Conservation (phyloP, 2,797 vertebrate species). For the Miichthys miiuy region DNA sequence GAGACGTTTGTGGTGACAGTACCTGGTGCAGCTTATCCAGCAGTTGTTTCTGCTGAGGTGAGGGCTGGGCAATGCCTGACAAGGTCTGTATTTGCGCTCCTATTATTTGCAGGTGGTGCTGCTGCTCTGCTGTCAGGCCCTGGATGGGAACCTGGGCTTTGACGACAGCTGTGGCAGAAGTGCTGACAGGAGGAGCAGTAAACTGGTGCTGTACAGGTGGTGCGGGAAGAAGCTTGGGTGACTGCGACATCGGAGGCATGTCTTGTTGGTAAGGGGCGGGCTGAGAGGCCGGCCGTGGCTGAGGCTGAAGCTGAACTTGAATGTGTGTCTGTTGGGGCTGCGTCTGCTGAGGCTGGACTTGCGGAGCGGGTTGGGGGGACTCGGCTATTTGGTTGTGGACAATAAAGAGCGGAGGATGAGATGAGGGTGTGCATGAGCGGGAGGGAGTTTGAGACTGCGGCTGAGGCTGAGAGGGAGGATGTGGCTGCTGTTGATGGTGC, state of each 20-base stretch:
- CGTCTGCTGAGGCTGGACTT: slow-evolving; percentile 71
- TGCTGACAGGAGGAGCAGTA: slow-evolving; percentile 59
- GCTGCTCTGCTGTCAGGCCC: slow-evolving; percentile 86
- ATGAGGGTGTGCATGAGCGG: slow-evolving; percentile 89
- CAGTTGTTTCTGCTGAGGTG: slow-evolving; percentile 90
- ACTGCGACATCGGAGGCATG: slow-evolving; percentile 80
- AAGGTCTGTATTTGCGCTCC: slow-evolving; percentile 88
- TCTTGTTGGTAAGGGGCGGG: slow-evolving; percentile 79
- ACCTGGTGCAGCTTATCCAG: slow-evolving; percentile 95
- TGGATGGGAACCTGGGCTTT: slow-evolving; percentile 79
- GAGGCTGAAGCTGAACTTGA: slow-evolving; percentile 80
- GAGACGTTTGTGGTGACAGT: slow-evolving; percentile 17
- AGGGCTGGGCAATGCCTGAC: slow-evolving; percentile 84
- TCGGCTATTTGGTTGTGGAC: slow-evolving; percentile 90
- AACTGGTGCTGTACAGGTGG: slow-evolving; percentile 81
- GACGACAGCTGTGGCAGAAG: slow-evolving; percentile 61
- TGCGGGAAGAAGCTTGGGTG: slow-evolving; percentile 79
- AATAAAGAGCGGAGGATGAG: slow-evolving; percentile 88
- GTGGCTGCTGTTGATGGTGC: slow-evolving; percentile 83
- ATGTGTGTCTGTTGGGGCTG: slow-evolving; percentile 81
- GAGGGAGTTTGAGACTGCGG: slow-evolving; percentile 87
- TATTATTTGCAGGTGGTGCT: slow-evolving; percentile 90
- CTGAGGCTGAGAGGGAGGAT: slow-evolving; percentile 86
- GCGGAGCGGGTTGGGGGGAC: slow-evolving; percentile 82
- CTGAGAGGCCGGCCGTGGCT: slow-evolving; percentile 74